Evolutionary conservation across 2,888 invertebrate species (phyloP).

Genomic region (Leucoma salicis): DNA sequence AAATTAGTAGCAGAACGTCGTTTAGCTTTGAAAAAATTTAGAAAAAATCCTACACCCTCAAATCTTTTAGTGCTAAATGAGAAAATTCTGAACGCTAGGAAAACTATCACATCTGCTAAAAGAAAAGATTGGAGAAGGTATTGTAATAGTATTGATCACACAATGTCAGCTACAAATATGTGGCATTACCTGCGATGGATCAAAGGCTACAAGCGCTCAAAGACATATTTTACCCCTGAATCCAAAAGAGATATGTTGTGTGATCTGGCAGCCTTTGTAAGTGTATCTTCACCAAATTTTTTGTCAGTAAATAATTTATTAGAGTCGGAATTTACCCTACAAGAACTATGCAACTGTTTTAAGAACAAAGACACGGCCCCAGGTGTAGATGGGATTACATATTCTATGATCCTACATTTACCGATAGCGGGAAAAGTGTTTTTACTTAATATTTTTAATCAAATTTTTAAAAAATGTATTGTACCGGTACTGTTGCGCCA

Average conservation of each 20-base stretch:
- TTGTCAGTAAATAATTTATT: neutral
- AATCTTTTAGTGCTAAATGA: neutral
- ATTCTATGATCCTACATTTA: neutral
- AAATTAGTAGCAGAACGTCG: neutral
- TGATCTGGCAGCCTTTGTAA: neutral
- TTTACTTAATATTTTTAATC: neutral
- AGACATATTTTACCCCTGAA: neutral
- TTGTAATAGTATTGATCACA: neutral
- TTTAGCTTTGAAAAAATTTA: neutral
- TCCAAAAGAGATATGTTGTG: neutral
- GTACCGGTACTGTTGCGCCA: neutral
- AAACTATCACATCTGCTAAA: neutral
- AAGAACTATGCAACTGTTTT: neutral
- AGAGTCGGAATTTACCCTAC: neutral
- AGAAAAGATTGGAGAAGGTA: neutral
- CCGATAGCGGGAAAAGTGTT: neutral
- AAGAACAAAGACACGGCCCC: conserved; percentile 1
- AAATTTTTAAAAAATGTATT: neutral
- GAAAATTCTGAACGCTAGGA: neutral
- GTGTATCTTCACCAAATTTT: neutral
- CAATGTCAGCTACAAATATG: neutral
- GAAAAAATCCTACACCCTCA: neutral
- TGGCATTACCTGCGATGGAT: neutral
- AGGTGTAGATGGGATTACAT: neutral
- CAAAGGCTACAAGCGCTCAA: neutral